Evolutionary conservation across 2,797 vertebrate species (phyloP).

Genomic region (Thamnophis elegans): DNA sequence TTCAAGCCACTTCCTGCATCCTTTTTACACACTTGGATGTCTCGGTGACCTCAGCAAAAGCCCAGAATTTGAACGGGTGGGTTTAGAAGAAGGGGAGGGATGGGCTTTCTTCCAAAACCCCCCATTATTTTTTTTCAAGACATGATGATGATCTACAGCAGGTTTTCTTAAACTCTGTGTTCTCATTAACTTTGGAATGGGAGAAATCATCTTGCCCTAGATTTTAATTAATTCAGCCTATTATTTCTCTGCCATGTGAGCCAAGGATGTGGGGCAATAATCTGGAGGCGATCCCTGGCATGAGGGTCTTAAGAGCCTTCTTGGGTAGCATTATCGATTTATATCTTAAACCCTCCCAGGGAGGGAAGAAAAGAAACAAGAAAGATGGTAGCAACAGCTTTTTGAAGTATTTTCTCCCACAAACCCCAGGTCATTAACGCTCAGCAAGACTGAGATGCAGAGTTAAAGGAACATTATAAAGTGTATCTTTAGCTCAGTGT

Average conservation of each 20-base stretch:
- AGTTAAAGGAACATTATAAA: not conserved
- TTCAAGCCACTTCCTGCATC: slow-evolving; percentile 15
- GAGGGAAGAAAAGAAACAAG: not conserved
- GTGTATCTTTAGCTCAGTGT: not conserved
- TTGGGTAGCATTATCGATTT: not conserved
- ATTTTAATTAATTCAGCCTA: not conserved
- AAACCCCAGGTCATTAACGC: not conserved
- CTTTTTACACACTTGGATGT: not conserved
- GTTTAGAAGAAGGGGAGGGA: not conserved
- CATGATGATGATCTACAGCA: not conserved
- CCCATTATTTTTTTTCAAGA: not conserved
- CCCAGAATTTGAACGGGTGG: not conserved
- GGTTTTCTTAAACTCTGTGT: not conserved
- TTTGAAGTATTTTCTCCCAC: not conserved
- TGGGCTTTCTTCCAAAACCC: not conserved
- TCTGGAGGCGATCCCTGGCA: not conserved
- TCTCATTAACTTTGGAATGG: not conserved
- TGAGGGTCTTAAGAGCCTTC: not conserved
- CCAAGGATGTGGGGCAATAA: not conserved
- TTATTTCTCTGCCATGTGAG: not conserved
- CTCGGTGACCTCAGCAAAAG: not conserved
- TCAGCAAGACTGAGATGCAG: not conserved
- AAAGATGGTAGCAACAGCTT: not conserved
- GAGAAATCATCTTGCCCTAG: not conserved
- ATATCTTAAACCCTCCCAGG: not conserved